Percentiles rank a stretch among this genome's conserved stretches.
These are phyloP conservation scores for Lottia scabra DNA, from an alignment of 2,888 invertebrate species.

Conservation along the genomic window DNA sequence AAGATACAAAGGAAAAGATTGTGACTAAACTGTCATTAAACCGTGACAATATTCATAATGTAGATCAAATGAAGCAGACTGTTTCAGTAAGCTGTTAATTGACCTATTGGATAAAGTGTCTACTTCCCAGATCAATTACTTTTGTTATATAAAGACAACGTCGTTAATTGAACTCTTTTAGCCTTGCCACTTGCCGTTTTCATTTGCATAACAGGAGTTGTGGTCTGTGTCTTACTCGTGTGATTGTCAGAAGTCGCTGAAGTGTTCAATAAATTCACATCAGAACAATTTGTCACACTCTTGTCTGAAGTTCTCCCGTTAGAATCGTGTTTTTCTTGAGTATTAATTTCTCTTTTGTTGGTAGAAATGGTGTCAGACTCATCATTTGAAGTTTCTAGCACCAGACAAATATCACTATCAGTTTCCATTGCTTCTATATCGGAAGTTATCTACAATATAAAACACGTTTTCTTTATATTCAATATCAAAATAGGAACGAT, in stretches of 20 bases:
- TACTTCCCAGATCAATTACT: background rate
- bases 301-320: background rate
- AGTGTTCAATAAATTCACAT: background rate
- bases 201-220: constrained; percentile 25
- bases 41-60: background rate
- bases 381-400: constrained; percentile 15
- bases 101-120: too few relatives aligned
- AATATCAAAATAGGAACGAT: too few relatives aligned
- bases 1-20: too few relatives aligned
- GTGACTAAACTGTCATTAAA: too few relatives aligned
- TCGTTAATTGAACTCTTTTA: constrained; percentile 41
- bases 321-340: background rate
- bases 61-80: background rate
- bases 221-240: background rate
- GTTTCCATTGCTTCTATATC: background rate
- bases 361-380: constrained; percentile 4
- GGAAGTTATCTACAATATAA: background rate
- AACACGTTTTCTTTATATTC: too few relatives aligned
- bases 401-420: constrained; percentile 11
- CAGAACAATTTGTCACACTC: background rate
- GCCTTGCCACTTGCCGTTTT: constrained; percentile 34
- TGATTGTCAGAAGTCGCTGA: background rate
- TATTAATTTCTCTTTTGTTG: constrained; percentile 1
- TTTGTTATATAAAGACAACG: constrained; percentile 28
- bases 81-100: too few relatives aligned